phyloP scores from a whole-genome alignment of 1,140 invertebrate species.

The Propsilocerus akamusi region DNA sequence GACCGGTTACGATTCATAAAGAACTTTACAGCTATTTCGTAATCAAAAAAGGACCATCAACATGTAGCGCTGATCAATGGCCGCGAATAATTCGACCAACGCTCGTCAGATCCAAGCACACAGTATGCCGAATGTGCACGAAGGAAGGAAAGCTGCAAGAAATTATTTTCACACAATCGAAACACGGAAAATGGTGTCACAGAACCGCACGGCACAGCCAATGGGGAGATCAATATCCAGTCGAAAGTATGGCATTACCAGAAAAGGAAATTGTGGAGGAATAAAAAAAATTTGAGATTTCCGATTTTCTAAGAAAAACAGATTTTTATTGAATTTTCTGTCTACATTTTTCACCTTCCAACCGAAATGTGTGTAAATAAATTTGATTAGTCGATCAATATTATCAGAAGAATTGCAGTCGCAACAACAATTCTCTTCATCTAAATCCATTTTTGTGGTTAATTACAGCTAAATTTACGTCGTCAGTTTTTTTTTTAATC shows the following conservation, averaged over 20 bases:
- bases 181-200: conserved; percentile 48
- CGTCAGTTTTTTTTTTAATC: too few species aligned
- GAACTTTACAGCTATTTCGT: conserved; percentile 59
- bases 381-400: too few species aligned
- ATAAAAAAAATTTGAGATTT: too few species aligned
- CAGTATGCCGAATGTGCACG: conserved; percentile 61
- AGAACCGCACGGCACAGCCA: conserved; percentile 43
- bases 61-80: conserved; percentile 38
- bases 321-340: too few species aligned
- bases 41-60: conserved; percentile 51
- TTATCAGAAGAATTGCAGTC: too few species aligned
- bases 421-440: too few species aligned
- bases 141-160: conserved; percentile 51
- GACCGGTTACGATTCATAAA: conserved; percentile 20
- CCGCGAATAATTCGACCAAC: conserved; percentile 53
- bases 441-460: too few species aligned
- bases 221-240: conserved; percentile 56
- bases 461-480: too few species aligned
- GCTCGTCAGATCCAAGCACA: conserved; percentile 42
- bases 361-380: too few species aligned
- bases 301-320: too few species aligned
- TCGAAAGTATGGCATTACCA: conserved; percentile 16
- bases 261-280: neutral
- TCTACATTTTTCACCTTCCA: too few species aligned
- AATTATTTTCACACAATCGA: conserved; percentile 51